Conservation (phyloP, 2,888 invertebrate species). For the Rhimphoctona megacephalus region DNA sequence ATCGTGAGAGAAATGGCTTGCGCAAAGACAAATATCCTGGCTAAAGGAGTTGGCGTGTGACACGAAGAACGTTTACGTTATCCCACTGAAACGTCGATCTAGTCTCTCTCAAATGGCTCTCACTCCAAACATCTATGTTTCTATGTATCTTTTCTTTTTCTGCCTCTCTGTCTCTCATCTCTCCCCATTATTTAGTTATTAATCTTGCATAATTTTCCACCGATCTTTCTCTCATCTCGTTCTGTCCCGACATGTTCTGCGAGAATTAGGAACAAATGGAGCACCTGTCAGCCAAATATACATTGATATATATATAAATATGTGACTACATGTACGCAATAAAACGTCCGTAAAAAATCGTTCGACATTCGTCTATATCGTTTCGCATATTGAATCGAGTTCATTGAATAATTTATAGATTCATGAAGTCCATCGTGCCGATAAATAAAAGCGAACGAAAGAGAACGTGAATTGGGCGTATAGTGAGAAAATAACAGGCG, state of each 20-base stretch:
- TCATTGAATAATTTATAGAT: slow-evolving; percentile 57
- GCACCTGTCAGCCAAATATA: slow-evolving; percentile 18
- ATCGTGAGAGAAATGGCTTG: slow-evolving; percentile 65
- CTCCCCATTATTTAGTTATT: slow-evolving; percentile 10
- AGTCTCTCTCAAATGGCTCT: slow-evolving; percentile 57
- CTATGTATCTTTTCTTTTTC: slow-evolving; percentile 1
- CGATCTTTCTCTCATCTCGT: slow-evolving; percentile 38
- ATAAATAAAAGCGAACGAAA: slow-evolving; percentile 54
- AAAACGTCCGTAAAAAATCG: slow-evolving; percentile 40
- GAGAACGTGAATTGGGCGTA: slow-evolving; percentile 33
- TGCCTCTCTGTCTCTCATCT: background rate
- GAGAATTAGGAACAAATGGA: slow-evolving; percentile 50
- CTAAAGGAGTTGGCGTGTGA: slow-evolving; percentile 67
- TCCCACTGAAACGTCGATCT: slow-evolving; percentile 66
- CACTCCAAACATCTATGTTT: slow-evolving; percentile 38
- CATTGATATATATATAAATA: background rate
- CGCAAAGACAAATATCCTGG: slow-evolving; percentile 67
- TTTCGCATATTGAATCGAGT: slow-evolving; percentile 34
- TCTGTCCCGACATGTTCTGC: slow-evolving; percentile 26
- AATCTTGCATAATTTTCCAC: slow-evolving; percentile 70
- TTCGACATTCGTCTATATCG: slow-evolving; percentile 40
- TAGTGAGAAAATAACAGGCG: slow-evolving; percentile 11
- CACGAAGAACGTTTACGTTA: slow-evolving; percentile 66
- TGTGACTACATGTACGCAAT: background rate
- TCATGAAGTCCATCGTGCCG: slow-evolving; percentile 17